Evolutionary conservation across 2,797 vertebrate species (phyloP), one percentile per base, ranked within the genome.

Genomic region (Triplophysa bombifrons): DNA sequence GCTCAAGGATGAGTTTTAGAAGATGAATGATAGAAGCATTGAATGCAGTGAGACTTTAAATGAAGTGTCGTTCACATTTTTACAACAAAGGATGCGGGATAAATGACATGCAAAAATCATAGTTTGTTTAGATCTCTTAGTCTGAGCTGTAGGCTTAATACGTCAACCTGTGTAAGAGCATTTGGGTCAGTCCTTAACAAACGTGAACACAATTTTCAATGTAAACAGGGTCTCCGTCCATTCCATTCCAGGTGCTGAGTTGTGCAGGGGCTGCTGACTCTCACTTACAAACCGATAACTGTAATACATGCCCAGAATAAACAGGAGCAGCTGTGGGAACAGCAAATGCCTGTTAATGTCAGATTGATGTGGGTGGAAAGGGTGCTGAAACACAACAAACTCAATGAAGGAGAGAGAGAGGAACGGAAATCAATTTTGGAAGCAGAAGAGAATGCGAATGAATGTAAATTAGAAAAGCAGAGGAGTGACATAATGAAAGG

Each of bases 401-500:
- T 44, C 17, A 65, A 55, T 72, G 3, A 16, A 51, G 22, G 9
- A 80, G 50, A 56, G 51, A 80, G 38, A 53, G 27, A 48, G 68
- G 46, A 71, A 67, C 46, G 27, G 16, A 63, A 64, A 67, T 82
- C 61, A 67, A n/a, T 41, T 22, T 48, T 60, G 46, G 48, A 34
- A 72, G 66, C n/a, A 46, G 41, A 76, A 16, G 22, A 75, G 66
- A 61, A 76, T 67, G 44, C 72, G 60, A 72, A 72, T 64, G 58
- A n/a, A 72, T 72, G 50, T 72, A 72, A 65, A 72, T 60, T 67
- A 84, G 68, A 63, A 19, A 73, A 64, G 81, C 41, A 70, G 71
- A 10, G 53, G 70, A 12, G 60, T 85, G 76, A 20, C 73, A 83
- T 80, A 84, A 83, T 53, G 63, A 67, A 80, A 80, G 83, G 73